Base-by-base conservation (phyloP, 64 coral and sea anemone species). In the Porites lutea region DNA sequence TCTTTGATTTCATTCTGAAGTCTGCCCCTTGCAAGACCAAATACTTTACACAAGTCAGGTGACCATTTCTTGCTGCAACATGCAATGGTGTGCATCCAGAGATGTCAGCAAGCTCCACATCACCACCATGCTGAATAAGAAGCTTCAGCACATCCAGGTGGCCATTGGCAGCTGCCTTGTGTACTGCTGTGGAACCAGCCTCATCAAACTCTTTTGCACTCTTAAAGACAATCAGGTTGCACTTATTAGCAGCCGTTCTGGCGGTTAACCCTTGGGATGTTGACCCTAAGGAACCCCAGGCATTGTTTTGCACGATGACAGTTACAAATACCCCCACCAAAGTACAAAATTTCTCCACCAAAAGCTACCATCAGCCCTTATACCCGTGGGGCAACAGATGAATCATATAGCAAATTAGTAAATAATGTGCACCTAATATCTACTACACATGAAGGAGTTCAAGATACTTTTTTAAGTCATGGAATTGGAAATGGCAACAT, bases 91-190 rank as follows among this genome's bases (percentile, higher is more conserved):
- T 79, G 69, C 89, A 91, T 2, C 95, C 95, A 63, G 92, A 91
- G n/a, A 97, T 83, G 51, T 97, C 95, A 8, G 50, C 13, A 76
- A 94, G 78, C 60, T 97, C 90, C 13, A 94, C 65, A 88, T 87
- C 92, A 47, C 95, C 92, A 20, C 92, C 95, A 93, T 97, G 92
- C 22, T 94, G 59, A 53, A 94, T 78, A 12, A 97, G 79, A 4
- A 97, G 58, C 23, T 97, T 94, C 20, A 97, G 61, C 9, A 94
- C 88, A 67, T 94, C 92, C 15, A 94, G 59, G 27, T 97, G 95
- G 12, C 95, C 95, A 94, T 97, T 97, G 15, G 95, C 92, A 65
- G 95, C 88, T 20, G 95, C 95, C 87, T 97, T 97, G 50, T 97
- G 95, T 6, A 97, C 74, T 50, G 95, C 91, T 82, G 95, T 93